A percentile compares a stretch with the other conserved stretches of the same genome.
phyloP scores from a whole-genome alignment of 2,888 invertebrate species.

The Euzophera pinguis region DNA sequence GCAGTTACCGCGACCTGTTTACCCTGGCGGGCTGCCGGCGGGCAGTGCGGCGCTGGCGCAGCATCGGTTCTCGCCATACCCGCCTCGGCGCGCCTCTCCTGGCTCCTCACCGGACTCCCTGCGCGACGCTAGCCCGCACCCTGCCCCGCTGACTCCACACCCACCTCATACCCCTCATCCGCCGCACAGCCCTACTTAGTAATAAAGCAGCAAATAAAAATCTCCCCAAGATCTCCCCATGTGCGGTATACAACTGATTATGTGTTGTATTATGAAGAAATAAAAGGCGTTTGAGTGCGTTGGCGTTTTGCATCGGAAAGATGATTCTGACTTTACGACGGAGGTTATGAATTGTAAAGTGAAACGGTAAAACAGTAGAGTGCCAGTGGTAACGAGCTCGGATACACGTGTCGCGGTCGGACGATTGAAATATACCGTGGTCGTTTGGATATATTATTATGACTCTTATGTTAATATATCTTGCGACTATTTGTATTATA shows the following conservation, averaged over 20 bases:
- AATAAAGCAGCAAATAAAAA: constrained; percentile 35
- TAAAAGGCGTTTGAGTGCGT: constrained; percentile 29
- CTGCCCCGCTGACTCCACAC: constrained; percentile 51
- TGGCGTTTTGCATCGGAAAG: constrained; percentile 28
- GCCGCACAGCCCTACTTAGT: constrained; percentile 73
- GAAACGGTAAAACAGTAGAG: constrained; percentile 26
- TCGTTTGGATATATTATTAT: constrained; percentile 6
- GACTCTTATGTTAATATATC: constrained; percentile 10
- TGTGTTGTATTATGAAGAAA: constrained; percentile 37
- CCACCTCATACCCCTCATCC: constrained; percentile 56
- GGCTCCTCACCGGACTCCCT: constrained; percentile 82
- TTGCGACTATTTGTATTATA: constrained; percentile 44
- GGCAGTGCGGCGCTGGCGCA: constrained; percentile 61
- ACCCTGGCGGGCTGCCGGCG: constrained; percentile 55
- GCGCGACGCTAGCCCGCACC: constrained; percentile 72
- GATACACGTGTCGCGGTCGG: constrained; percentile 19
- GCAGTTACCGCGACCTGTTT: constrained; percentile 74
- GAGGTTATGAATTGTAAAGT: constrained; percentile 35
- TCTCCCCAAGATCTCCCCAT: constrained; percentile 45
- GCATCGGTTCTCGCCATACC: constrained; percentile 82
- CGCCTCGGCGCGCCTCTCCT: constrained; percentile 69
- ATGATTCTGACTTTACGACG: constrained; percentile 31
- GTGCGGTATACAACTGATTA: constrained; percentile 41
- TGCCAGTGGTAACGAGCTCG: constrained; percentile 25
- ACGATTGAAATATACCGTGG: constrained; percentile 15